phyloP scores from a whole-genome alignment of 2,113 vertebrate species.

The Donacobius atricapilla region DNA sequence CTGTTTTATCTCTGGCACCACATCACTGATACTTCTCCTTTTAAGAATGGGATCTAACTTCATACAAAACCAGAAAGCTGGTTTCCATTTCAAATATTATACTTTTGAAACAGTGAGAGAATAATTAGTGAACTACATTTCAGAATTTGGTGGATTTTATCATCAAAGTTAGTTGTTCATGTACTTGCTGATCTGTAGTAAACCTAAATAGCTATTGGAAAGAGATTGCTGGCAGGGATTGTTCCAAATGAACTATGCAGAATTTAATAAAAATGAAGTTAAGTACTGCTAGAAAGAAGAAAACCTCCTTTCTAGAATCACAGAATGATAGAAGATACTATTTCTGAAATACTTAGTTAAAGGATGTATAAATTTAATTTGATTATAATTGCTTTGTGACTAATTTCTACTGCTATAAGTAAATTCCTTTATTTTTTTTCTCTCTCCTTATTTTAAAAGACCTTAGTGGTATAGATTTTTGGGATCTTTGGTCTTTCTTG shows the following conservation, averaged over 20 bases:
- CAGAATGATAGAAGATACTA: not conserved
- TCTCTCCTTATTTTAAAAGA: not conserved
- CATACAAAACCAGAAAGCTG: constrained; percentile 38
- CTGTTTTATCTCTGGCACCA: not conserved
- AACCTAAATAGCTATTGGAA: constrained; percentile 15
- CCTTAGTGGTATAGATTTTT: not conserved
- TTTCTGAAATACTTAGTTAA: not conserved
- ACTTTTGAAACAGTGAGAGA: constrained; percentile 28
- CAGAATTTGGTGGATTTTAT: constrained; percentile 23
- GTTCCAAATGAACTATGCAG: not conserved
- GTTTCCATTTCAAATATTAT: constrained; percentile 33
- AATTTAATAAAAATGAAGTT: constrained; percentile 6
- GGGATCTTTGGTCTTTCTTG: not conserved
- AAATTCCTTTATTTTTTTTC: not conserved
- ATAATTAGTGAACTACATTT: not conserved
- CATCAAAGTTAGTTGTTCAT: not conserved
- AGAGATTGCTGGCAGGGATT: not conserved
- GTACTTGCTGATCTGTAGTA: not conserved
- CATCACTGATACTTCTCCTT: not conserved
- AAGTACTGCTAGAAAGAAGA: not conserved
- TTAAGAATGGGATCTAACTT: constrained; percentile 8
- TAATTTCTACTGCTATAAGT: not conserved
- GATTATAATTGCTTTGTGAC: not conserved
- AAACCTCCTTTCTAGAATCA: not conserved
- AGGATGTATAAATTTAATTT: not conserved